A percentile compares a stretch with the other conserved stretches of the same genome.
Evolutionary conservation across 2,797 vertebrate species (phyloP).

Genomic region (Dipus sagitta): DNA sequence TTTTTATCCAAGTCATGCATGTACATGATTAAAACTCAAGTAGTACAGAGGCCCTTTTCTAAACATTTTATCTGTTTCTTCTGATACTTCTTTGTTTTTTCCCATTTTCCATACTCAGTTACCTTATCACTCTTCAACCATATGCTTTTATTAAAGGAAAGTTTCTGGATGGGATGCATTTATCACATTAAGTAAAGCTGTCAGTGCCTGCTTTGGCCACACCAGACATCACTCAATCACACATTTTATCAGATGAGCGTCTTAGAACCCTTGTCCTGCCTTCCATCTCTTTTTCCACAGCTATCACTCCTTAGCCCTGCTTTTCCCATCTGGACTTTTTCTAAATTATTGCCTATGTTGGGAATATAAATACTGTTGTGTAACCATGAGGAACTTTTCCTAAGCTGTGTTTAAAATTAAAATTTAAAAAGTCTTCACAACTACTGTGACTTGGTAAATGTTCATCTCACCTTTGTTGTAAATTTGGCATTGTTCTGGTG

Average conservation of each 20-base stretch:
- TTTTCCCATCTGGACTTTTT: neutral
- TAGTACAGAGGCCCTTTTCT: neutral
- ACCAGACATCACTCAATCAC: neutral
- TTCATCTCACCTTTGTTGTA: neutral
- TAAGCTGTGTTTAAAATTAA: neutral
- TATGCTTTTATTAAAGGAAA: neutral
- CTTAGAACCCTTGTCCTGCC: neutral
- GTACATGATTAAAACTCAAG: neutral
- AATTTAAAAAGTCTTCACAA: neutral
- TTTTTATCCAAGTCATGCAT: neutral
- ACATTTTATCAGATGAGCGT: neutral
- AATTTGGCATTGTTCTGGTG: slow-evolving; percentile 13
- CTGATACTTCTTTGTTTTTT: neutral
- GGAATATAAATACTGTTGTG: neutral
- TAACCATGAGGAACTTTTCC: neutral
- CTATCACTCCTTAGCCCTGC: neutral
- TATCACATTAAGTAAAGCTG: neutral
- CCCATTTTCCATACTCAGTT: neutral
- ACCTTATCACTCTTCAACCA: neutral
- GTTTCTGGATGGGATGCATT: neutral
- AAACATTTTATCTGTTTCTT: neutral
- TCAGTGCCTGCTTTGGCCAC: neutral
- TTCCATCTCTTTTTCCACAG: neutral
- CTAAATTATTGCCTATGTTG: neutral
- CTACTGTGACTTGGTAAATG: neutral